Percentiles rank a stretch among this genome's conserved stretches.
Conservation (phyloP, 2,888 invertebrate genomes). For the Phlogophora meticulosa region DNA sequence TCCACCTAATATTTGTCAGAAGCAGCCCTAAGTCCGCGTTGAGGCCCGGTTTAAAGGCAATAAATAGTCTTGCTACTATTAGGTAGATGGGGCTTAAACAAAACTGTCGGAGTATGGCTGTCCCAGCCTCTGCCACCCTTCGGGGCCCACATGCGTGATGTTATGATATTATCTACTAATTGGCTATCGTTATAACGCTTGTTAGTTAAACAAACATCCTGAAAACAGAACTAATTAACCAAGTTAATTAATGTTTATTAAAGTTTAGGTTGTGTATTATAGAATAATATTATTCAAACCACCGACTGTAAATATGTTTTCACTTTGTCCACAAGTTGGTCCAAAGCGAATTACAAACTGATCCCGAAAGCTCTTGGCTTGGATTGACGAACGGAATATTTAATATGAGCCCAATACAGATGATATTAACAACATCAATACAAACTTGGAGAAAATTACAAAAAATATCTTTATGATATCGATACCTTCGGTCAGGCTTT, state of each 20-base stretch:
- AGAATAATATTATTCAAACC: conserved; percentile 24
- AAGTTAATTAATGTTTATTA: conserved; percentile 16
- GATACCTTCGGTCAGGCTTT: background rate
- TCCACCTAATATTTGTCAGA: no score
- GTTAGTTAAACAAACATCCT: conserved; percentile 1
- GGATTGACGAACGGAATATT: conserved; percentile 36
- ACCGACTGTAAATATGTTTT: conserved; percentile 27
- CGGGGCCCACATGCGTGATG: no score
- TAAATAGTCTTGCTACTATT: no score
- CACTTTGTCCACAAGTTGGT: conserved; percentile 11
- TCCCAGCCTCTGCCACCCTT: no score
- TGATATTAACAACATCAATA: background rate
- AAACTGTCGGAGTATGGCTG: no score
- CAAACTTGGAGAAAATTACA: conserved; percentile 1
- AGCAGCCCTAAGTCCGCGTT: no score
- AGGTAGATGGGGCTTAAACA: no score
- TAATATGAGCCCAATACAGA: conserved; percentile 19
- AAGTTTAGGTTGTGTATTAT: background rate
- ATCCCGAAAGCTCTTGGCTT: conserved; percentile 15
- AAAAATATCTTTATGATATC: background rate
- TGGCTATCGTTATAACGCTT: background rate
- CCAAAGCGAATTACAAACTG: conserved; percentile 20
- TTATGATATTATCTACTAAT: background rate
- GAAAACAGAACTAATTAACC: conserved; percentile 17
- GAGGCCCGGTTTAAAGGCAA: no score